Base-by-base conservation (phyloP, 2,113 vertebrate genomes). In the Vicugna pacos region DNA sequence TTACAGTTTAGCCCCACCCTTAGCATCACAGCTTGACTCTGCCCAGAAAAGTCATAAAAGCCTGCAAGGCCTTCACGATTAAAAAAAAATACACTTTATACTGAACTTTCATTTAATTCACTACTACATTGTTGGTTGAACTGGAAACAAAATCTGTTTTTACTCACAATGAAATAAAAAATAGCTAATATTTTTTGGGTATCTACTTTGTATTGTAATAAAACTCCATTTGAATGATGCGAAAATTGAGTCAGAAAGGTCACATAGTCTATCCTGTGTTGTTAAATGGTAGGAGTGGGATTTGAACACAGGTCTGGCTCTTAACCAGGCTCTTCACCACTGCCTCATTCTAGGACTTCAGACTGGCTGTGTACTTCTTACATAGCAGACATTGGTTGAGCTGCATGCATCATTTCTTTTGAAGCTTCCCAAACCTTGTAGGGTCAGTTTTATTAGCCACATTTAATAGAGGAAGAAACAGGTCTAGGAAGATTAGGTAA, bases 1-100 rank as follows among this genome's bases (percentile, higher is more conserved):
- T 97, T 97, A 91, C 98, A 98, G 97, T 97, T 2, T 67, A 90
- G 94, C 97, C 98, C 93, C 98, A 95, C 97, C 98, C 97, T 97
- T 65, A 97, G 65, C 94, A 97, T 97, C 90, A 3, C 87, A 67
- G 60, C 86, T 97, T 97, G 87, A 87, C 58, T 97, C 54, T 54
- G 52, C 56, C 11, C 81, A 90, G 58, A 94, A 92, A 92, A 24
- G 72, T 54, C 48, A 65, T 94, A 72, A 97, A 94, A 62, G 28
- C n/a, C 0, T 82, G n/a, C 81, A 64, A 77, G 60, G 72, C 77
- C 64, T 94, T 95, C 32, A 70, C 1, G 3, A 42, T 72, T 50
- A 35, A 58, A 91, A 67, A 73, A 69, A 96, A 42, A 52, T 22
- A 56, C 19, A 64, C 30, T 26, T 76, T 88, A 32, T 72, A 69